Conservation (phyloP, 2,113 vertebrate genomes). For the Pedionomus torquatus region DNA sequence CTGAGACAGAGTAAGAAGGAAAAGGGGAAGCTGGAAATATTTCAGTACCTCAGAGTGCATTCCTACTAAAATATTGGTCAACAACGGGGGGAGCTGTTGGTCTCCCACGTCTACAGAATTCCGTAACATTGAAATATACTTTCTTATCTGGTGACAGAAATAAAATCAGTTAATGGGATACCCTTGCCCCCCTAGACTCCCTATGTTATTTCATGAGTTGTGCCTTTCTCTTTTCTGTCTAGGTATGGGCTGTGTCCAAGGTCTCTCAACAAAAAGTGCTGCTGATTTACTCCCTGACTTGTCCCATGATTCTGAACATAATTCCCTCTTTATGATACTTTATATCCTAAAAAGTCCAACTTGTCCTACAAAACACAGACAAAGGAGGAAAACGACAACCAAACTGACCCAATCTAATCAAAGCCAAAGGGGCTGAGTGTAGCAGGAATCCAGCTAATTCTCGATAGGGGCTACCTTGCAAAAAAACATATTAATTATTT, state of each 20-base stretch:
- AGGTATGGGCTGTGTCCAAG: neutral
- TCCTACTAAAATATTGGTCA: neutral
- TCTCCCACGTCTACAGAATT: neutral
- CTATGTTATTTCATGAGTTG: neutral
- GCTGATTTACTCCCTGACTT: neutral
- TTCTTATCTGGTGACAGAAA: neutral
- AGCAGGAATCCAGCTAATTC: neutral
- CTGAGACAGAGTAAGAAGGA: neutral
- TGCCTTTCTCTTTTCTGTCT: neutral
- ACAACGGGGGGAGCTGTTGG: neutral
- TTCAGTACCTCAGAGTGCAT: neutral
- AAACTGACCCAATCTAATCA: neutral
- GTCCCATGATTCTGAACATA: neutral
- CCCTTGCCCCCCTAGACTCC: neutral
- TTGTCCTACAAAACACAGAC: neutral
- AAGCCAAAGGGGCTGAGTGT: neutral
- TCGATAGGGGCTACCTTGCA: neutral
- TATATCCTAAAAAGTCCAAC: neutral
- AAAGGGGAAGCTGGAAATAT: neutral
- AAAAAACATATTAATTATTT: neutral
- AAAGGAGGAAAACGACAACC: neutral
- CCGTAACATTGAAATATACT: neutral
- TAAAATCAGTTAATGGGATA: neutral
- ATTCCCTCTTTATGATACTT: neutral
- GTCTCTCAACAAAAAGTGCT: neutral